A percentile compares a stretch with the other conserved stretches of the same genome.
phyloP scores from a whole-genome alignment of 2,888 invertebrate genomes.

The Prenolepis imparis region DNA sequence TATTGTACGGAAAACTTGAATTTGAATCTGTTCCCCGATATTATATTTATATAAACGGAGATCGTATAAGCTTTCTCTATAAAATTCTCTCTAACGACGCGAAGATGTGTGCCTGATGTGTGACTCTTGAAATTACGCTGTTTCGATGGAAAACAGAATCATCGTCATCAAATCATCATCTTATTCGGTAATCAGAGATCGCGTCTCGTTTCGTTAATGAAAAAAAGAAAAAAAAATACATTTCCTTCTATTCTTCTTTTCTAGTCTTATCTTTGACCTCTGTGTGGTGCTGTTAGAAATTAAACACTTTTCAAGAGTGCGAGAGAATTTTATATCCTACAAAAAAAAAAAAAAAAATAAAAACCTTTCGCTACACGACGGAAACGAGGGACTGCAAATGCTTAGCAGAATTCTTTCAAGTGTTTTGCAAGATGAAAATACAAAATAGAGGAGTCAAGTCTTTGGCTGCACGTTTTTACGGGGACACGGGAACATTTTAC shows the following conservation, averaged over 20 bases:
- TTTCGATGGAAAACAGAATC: constrained; percentile 20
- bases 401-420: constrained; percentile 58
- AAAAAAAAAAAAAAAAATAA: constrained; percentile 52
- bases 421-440: constrained; percentile 42
- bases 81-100: constrained; percentile 41
- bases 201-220: constrained; percentile 57
- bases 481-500: constrained; percentile 57
- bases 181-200: constrained; percentile 47
- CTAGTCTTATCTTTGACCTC: constrained; percentile 74
- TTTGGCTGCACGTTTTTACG: constrained; percentile 58
- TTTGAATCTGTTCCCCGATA: constrained; percentile 11
- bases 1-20: constrained; percentile 19
- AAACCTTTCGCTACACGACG: constrained; percentile 52
- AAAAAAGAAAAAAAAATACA: constrained; percentile 46
- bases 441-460: constrained; percentile 3
- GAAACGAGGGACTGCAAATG: constrained; percentile 48
- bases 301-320: constrained; percentile 60
- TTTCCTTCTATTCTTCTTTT: constrained; percentile 72
- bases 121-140: constrained; percentile 11
- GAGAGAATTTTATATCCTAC: constrained; percentile 67
- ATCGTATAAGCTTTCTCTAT: background rate
- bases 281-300: constrained; percentile 72
- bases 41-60: background rate
- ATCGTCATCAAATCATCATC: constrained; percentile 21
- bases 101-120: constrained; percentile 27